These are phyloP conservation scores for Podotricha telesiphe DNA, from an alignment of 2,888 invertebrate species.

Conservation along the genomic window DNA sequence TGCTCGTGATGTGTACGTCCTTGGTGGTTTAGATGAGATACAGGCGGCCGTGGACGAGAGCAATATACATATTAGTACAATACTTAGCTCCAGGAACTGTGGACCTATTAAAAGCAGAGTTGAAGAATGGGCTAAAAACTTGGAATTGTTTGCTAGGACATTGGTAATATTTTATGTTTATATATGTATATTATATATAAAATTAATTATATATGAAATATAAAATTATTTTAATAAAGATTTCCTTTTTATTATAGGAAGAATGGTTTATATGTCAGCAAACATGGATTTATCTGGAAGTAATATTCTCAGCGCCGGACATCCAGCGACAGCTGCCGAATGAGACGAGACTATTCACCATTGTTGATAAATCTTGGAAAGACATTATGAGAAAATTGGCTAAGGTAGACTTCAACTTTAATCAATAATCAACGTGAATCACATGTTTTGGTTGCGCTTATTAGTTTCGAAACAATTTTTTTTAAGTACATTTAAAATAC, in stretches of 20 bases:
- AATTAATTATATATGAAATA: background rate
- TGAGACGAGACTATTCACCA: slow-evolving; percentile 93
- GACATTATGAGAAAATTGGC: slow-evolving; percentile 92
- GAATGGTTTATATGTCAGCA: slow-evolving; percentile 95
- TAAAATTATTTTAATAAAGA: background rate
- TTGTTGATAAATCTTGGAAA: slow-evolving; percentile 95
- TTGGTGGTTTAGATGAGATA: slow-evolving; percentile 93
- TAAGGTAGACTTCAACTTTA: slow-evolving; percentile 70
- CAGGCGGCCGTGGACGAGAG: slow-evolving; percentile 93
- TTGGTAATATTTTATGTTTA: slow-evolving; percentile 79
- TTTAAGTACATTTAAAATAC: too few species aligned
- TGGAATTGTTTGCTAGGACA: slow-evolving; percentile 92
- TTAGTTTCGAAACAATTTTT: too few species aligned
- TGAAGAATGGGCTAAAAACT: slow-evolving; percentile 90
- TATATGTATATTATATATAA: background rate
- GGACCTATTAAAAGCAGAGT: slow-evolving; percentile 92
- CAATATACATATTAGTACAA: slow-evolving; percentile 93
- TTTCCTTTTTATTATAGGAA: slow-evolving; percentile 84
- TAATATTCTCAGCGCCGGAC: slow-evolving; percentile 97
- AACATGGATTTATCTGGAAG: slow-evolving; percentile 97
- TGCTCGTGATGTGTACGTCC: slow-evolving; percentile 90
- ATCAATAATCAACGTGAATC: background rate
- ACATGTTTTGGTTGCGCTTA: too few species aligned
- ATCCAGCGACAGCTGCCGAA: slow-evolving; percentile 96
- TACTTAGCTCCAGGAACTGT: slow-evolving; percentile 93